These are phyloP conservation scores for Silurus glanis DNA, from an alignment of 2,113 vertebrate genomes.

Conservation along the genomic window DNA sequence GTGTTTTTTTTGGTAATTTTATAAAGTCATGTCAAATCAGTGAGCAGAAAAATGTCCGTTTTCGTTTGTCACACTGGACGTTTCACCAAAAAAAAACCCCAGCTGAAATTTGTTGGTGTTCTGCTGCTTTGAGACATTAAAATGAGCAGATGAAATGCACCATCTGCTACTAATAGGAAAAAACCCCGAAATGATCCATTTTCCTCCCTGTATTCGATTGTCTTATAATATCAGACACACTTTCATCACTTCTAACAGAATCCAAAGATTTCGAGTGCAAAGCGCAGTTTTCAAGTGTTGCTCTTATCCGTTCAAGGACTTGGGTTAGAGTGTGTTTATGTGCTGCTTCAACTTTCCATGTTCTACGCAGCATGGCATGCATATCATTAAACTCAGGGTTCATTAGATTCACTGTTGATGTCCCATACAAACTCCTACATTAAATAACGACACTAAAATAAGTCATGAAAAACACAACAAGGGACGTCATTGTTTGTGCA, in stretches of 20 bases:
- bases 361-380: background rate
- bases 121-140: background rate
- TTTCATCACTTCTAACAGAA: background rate
- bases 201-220: background rate
- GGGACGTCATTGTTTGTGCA: background rate
- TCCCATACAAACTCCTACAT: background rate
- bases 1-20: background rate
- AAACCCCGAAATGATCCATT: background rate
- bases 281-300: background rate
- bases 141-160: background rate
- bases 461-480: background rate
- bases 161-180: background rate
- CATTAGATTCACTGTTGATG: background rate
- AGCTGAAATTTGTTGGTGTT: background rate
- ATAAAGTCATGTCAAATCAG: background rate
- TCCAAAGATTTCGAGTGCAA: background rate
- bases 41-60: background rate
- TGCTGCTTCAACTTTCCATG: slow-evolving; percentile 5
- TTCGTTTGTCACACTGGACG: background rate
- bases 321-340: background rate
- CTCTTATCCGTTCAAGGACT: background rate
- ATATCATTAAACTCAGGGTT: background rate
- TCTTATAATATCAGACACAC: background rate
- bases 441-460: background rate
- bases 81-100: background rate